Conservation (phyloP, 2,888 invertebrate genomes). For the Nomada flava region DNA sequence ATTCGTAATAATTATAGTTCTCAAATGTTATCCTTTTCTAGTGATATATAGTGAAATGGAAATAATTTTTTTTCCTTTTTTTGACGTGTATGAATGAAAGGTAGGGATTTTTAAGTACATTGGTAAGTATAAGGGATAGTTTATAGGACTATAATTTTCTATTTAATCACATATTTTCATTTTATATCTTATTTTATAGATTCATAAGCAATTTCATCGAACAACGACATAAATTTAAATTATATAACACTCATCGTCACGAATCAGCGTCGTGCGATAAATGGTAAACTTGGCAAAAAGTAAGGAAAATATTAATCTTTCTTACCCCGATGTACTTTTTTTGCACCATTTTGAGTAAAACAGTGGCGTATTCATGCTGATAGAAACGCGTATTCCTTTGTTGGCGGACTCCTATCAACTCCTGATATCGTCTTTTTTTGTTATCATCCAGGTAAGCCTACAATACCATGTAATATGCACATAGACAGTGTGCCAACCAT, state of each 20-base stretch:
- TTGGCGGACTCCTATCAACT: not conserved
- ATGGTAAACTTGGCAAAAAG: not conserved
- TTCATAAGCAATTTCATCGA: too few relatives aligned
- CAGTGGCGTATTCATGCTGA: not conserved
- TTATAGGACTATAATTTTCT: too few relatives aligned
- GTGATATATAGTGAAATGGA: not conserved
- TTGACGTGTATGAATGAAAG: constrained; percentile 2
- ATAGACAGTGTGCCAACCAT: not conserved
- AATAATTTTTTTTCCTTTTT: not conserved
- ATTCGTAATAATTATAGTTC: too few relatives aligned
- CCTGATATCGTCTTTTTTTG: not conserved
- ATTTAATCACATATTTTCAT: too few relatives aligned
- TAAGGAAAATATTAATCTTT: not conserved
- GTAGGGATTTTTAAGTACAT: not conserved
- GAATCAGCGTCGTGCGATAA: too few relatives aligned
- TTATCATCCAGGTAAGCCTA: not conserved
- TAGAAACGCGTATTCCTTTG: not conserved
- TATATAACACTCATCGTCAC: too few relatives aligned
- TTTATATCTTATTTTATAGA: too few relatives aligned
- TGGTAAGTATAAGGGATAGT: too few relatives aligned
- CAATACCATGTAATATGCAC: not conserved
- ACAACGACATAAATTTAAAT: too few relatives aligned
- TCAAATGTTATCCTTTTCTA: too few relatives aligned
- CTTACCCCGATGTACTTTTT: not conserved
- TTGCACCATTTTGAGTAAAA: not conserved